Evolutionary conservation across 2,888 invertebrate genomes (phyloP).

Genomic region (Lepeophtheirus nordmannii): DNA sequence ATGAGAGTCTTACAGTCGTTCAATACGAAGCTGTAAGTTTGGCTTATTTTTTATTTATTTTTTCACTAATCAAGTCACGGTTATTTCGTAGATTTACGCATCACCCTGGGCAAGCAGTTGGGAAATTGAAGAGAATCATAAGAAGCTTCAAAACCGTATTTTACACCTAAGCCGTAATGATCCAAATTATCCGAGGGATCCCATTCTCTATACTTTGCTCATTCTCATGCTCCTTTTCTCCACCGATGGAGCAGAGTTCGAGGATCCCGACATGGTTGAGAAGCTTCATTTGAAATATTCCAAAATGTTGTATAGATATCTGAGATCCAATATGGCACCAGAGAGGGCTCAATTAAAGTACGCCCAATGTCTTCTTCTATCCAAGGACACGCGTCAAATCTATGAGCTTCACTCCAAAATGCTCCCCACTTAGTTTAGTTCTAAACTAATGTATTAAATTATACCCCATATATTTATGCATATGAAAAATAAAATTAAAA

Average conservation of each 20-base stretch:
- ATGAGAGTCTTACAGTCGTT: not conserved
- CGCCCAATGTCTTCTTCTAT: not conserved
- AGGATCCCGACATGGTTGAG: slow-evolving; percentile 6
- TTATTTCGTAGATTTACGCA: not conserved
- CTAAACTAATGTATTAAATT: too few species aligned
- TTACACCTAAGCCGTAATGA: not conserved
- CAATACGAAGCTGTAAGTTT: not conserved
- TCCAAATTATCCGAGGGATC: slow-evolving; percentile 3
- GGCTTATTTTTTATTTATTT: not conserved
- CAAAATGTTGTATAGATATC: not conserved
- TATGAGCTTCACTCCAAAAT: not conserved
- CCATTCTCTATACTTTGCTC: not conserved
- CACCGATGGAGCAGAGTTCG: not conserved
- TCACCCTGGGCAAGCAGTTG: slow-evolving; percentile 2
- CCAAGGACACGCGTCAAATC: not conserved
- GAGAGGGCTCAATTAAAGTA: not conserved
- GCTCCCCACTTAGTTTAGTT: not conserved
- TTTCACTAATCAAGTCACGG: not conserved
- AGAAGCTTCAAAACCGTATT: slow-evolving; percentile 1
- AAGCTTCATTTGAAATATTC: not conserved
- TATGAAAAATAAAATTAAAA: too few species aligned
- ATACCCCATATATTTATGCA: too few species aligned
- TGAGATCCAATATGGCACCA: not conserved
- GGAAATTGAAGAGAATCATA: not conserved
- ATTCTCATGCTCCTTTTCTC: not conserved